Evolutionary conservation across 92 coral and sea anemone species (phyloP), one percentile per base, ranked within the genome.

Genomic region (Epizoanthus ramosus): DNA sequence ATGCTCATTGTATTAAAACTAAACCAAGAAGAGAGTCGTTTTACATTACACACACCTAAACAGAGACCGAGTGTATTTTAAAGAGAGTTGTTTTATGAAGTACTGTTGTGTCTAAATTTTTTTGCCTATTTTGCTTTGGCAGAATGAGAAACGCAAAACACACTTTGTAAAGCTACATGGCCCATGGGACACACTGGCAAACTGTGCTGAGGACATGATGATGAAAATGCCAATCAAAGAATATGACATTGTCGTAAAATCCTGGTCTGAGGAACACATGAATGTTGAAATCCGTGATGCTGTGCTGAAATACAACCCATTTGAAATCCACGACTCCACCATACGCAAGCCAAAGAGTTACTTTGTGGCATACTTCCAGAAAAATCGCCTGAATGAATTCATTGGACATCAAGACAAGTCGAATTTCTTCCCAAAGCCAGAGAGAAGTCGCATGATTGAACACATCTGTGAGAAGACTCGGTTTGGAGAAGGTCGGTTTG

Each of bases 381-480:
- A 82, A 50, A 93, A 97, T 16, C 91, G 85, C 69, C 79, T 94
- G 73, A 86, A 74, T 10, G 89, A 94, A 59, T 97, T 84, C 79
- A 79, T 92, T 23, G 95, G 95, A 2, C 87, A 87, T 80, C 90
- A 89, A 15, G 87, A 94, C 84, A 83, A 88, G 16, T 89, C 87
- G 37, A 94, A 91, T 25, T 97, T 96, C 84, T 96, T 97, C 60
- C 93, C 92, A 68, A 85, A 63, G 43, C 86, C 98, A 52, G 97
- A 94, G 67, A 88, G 99, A 43, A 97, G 99, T 77, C 98, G 98
- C 35, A 94, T 97, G 98, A 93, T 94, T 17, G 93, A 94, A 31
- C 91, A 90, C 28, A 87, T 97, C 57, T 90, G 98, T 47, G 90
- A 86, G 57, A 81, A 94, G 75, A 83, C 87, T 24, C 61, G 89